Conservation (phyloP, 2,888 invertebrate species). For the Leptopilina drosophilae region DNA sequence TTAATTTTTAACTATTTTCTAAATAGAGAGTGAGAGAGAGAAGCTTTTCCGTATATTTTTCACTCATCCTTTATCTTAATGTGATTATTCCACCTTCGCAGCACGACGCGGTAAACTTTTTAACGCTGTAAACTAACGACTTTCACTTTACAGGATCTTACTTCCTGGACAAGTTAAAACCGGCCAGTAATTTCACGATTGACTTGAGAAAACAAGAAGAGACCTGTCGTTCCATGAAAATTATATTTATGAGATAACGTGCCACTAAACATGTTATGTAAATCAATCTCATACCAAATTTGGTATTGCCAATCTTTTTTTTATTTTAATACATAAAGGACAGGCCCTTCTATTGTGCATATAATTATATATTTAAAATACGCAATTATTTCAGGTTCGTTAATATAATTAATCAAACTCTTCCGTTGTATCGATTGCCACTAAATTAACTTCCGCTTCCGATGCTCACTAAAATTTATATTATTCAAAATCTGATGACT, state of each 20-base stretch:
- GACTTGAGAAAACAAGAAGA: conserved; percentile 52
- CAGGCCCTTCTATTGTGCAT: too few relatives aligned
- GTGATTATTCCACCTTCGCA: conserved; percentile 43
- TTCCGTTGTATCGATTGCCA: too few relatives aligned
- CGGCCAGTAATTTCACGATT: conserved; percentile 59
- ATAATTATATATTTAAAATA: too few relatives aligned
- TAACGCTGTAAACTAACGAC: conserved; percentile 59
- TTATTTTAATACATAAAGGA: background rate
- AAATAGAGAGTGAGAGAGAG: too few relatives aligned
- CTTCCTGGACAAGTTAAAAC: conserved; percentile 68
- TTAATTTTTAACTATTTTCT: too few relatives aligned
- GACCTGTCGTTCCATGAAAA: conserved; percentile 25
- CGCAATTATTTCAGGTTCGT: too few relatives aligned
- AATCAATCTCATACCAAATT: background rate
- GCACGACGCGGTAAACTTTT: background rate
- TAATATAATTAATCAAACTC: background rate
- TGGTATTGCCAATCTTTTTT: background rate
- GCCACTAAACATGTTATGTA: conserved; percentile 37
- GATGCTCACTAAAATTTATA: too few relatives aligned
- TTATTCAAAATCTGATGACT: too few relatives aligned
- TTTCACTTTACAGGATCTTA: conserved; percentile 67
- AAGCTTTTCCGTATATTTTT: conserved; percentile 5
- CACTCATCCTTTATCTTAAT: conserved; percentile 8
- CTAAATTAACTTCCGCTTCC: too few relatives aligned
- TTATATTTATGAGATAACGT: conserved; percentile 38